Evolutionary conservation across 2,888 invertebrate species (phyloP), one percentile per base, ranked within the genome.

Genomic region (Drosophila algonquin): DNA sequence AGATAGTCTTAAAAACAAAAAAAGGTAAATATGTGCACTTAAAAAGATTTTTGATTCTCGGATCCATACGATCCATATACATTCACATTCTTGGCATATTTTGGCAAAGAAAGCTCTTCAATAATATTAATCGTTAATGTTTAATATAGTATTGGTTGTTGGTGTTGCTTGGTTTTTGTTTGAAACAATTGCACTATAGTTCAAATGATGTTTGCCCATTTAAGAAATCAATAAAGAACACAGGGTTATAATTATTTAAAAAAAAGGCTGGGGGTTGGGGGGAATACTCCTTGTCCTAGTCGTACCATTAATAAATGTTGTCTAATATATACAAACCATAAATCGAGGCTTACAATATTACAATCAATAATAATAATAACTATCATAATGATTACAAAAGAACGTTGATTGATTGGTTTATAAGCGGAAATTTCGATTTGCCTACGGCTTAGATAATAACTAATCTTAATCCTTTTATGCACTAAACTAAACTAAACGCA

Each of bases 101-200:
- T 40, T 81, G 84, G 67, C 81, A 83, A 84, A 81, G 84, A 81
- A 79, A 79, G 79, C 71, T 80, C 57, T 72, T 81, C 73, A 83
- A 71, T 80, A 65, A 72, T 81, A 79, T 75, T 73, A 76, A 63
- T 64, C 57, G 54, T 59, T 69, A 69, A 52, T 65, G 47, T 71
- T 40, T 75, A 63, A 67, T 72, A 76, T 76, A 71, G 63, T 73
- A 53, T 62, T 56, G 75, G 62, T 73, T 75, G 76, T 79, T 63
- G 68, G 70, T 40, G 40, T 77, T 74, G 52, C 51, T 74, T 73
- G 68, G 77, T 77, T 77, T 79, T 82, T 87, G 81, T 85, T 87
- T 86, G 81, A 87, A 88, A 88, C 87, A 88, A 88, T 88, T 88
- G 87, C 87, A 88, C 87, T 88, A 88, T 87, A 85, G 85, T 81